These are phyloP conservation scores for Dipodomys merriami DNA, from an alignment of 2,113 vertebrate genomes.

Conservation along the genomic window DNA sequence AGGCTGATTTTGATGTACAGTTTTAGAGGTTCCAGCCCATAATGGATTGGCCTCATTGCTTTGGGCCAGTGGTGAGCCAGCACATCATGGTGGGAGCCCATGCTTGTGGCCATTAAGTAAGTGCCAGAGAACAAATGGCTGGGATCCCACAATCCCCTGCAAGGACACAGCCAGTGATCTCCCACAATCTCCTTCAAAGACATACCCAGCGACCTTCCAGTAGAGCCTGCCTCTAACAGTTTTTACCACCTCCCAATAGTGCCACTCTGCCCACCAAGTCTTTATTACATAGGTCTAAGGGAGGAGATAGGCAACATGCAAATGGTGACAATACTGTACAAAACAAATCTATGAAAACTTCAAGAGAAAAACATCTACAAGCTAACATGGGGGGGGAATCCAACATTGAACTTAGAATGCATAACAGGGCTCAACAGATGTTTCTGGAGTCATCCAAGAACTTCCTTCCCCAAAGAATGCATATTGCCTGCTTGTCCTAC, in stretches of 20 bases:
- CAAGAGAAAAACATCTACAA: not conserved
- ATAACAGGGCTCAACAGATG: not conserved
- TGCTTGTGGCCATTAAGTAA: too few relatives aligned
- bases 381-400: not conserved
- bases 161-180: too few relatives aligned
- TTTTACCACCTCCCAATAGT: not conserved
- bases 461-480: not conserved
- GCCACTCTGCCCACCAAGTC: not conserved
- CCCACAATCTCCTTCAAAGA: not conserved
- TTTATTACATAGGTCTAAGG: not conserved
- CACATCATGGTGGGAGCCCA: too few relatives aligned
- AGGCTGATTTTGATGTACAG: too few relatives aligned
- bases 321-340: too few relatives aligned
- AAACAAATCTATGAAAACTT: not conserved
- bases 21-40: too few relatives aligned
- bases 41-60: too few relatives aligned
- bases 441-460: not conserved
- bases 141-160: too few relatives aligned
- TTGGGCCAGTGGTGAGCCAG: too few relatives aligned
- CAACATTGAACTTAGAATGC: not conserved
- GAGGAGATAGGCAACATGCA: not conserved
- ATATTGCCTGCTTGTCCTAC: too few relatives aligned
- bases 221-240: too few relatives aligned
- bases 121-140: not conserved
- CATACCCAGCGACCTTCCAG: not conserved